Evolutionary conservation across 1,140 invertebrate genomes (phyloP), one percentile per base, ranked within the genome.

Genomic region (Stegodyphus mimosarum): DNA sequence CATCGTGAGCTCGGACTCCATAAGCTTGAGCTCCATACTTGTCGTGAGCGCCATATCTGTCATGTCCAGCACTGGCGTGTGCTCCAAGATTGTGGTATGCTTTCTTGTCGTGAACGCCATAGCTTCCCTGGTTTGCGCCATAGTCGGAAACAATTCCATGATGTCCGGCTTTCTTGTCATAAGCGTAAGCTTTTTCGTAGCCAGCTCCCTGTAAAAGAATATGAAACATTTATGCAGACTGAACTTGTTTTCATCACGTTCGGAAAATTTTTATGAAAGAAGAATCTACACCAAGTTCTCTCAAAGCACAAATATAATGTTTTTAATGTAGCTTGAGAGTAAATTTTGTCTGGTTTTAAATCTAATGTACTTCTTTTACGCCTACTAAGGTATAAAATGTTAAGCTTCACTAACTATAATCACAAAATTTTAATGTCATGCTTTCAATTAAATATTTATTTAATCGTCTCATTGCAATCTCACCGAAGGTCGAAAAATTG

Each of bases 111-210:
- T 70, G 64, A 15, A 76, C 60, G 53, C 86, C 86, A 18, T 87
- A 87, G 52, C 55, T 50, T 4, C 10, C 64, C n/a, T 53, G 51
- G 17, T 71, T 67, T 10, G 86, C 77, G 48, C 86, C 86, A 76
- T 87, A 75, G 67, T 80, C 86, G 18, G 72, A 69, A 52, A 17
- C 50, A 52, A 80, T 51, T 15, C 10, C 73, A n/a, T 87, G 86
- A 72, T 83, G 52, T 15, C 86, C 86, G 73, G 86, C 86, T 53
- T 81, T 74, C 76, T 87, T 87, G 72, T 87, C 86, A 64, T 87
- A 87, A 64, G 86, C 86, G 78, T 87, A 87, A 15, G 85, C 85
- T 60, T 77, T 79, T 73, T 79, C 77, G 71, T 86, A 86, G 67
- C 85, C 85, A 7, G 85, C 79, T 63, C 86, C 86, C 76, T 79